phyloP scores from a whole-genome alignment of 2,113 vertebrate species.

The Catharus fuscescens region DNA sequence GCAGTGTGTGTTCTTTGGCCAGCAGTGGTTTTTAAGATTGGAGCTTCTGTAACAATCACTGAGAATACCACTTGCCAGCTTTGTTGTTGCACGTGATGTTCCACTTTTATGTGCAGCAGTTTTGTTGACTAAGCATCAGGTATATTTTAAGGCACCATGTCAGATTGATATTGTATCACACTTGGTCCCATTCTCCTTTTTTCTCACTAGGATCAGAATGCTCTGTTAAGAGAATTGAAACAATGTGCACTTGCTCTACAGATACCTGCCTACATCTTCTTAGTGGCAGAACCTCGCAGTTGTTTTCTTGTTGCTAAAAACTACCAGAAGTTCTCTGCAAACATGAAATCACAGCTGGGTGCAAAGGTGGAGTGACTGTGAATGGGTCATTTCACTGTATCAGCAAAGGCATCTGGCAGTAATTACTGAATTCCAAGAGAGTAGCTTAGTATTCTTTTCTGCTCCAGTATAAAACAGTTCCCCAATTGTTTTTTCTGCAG shows the following conservation, averaged over 20 bases:
- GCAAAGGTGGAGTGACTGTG: neutral
- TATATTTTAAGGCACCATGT: neutral
- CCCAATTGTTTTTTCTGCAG: neutral
- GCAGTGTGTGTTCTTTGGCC: neutral
- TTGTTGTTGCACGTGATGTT: neutral
- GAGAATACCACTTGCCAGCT: neutral
- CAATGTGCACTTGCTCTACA: neutral
- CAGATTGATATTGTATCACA: neutral
- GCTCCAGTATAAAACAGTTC: neutral
- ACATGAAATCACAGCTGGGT: neutral
- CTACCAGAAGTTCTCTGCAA: neutral
- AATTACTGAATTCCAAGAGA: neutral
- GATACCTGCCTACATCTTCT: neutral
- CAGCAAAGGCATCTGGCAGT: slow-evolving; percentile 1
- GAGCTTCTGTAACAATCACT: neutral
- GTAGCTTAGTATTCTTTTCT: neutral
- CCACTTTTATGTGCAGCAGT: neutral
- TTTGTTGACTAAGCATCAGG: neutral
- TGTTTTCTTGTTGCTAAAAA: neutral
- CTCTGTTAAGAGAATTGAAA: neutral
- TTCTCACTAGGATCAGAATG: neutral
- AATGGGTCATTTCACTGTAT: neutral
- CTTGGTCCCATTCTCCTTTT: neutral
- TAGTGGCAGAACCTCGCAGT: neutral
- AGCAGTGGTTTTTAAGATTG: neutral